A percentile compares a stretch with the other conserved stretches of the same genome.
phyloP scores from a whole-genome alignment of 2,888 invertebrate species.

The Andrena camellia region DNA sequence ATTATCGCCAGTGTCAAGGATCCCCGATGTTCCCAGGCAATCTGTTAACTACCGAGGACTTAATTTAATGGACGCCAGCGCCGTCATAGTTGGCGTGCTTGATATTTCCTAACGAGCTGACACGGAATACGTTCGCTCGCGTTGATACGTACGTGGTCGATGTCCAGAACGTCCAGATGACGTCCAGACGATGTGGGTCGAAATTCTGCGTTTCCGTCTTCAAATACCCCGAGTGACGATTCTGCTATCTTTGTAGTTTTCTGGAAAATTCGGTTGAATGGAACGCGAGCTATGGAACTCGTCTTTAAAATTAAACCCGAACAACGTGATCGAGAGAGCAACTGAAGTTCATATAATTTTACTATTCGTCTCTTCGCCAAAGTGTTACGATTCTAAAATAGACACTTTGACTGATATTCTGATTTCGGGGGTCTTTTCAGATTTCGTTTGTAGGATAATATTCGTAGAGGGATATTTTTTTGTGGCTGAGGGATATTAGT shows the following conservation, averaged over 20 bases:
- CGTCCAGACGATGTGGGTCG: conserved; percentile 20
- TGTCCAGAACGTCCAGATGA: conserved; percentile 13
- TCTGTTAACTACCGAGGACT: conserved; percentile 50
- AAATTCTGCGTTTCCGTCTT: neutral
- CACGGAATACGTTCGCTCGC: conserved; percentile 22
- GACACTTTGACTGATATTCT: neutral
- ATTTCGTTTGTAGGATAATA: no score
- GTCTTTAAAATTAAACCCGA: neutral
- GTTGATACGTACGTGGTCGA: conserved; percentile 17
- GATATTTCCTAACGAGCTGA: conserved; percentile 63
- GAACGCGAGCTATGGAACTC: neutral
- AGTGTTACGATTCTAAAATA: no score
- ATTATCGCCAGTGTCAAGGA: conserved; percentile 29
- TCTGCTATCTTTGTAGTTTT: neutral
- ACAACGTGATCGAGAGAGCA: no score
- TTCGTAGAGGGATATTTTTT: no score
- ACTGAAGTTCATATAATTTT: no score
- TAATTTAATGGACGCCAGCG: conserved; percentile 52
- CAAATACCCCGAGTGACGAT: neutral
- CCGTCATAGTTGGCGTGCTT: conserved; percentile 49
- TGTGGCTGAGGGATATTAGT: no score
- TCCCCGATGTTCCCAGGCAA: conserved; percentile 36
- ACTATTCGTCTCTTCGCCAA: no score
- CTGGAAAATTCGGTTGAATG: neutral
- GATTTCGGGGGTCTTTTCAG: neutral